phyloP scores from a whole-genome alignment of 1,140 invertebrate species.

The Polyergus mexicanus region DNA sequence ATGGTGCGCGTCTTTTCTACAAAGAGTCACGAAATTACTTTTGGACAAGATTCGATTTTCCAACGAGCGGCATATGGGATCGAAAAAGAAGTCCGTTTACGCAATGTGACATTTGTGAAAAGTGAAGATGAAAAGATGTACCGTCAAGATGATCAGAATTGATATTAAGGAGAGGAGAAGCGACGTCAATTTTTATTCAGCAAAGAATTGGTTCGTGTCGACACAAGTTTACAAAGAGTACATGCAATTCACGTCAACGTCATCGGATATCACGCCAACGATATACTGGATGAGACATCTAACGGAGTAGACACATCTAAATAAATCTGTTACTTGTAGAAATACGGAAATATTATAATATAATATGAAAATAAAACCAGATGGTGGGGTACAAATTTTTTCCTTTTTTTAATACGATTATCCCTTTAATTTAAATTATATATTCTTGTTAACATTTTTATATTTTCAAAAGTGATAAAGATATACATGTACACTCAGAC shows the following conservation, averaged over 20 bases:
- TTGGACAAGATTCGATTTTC: constrained; percentile 83
- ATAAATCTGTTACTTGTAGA: background rate
- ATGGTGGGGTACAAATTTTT: background rate
- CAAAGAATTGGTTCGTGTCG: background rate
- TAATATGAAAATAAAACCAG: background rate
- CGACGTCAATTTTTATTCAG: constrained; percentile 42
- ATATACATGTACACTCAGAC: background rate
- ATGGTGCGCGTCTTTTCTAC: constrained; percentile 79
- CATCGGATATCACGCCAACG: background rate
- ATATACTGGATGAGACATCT: background rate
- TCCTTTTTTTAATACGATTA: background rate
- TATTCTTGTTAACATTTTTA: background rate
- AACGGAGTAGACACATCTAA: background rate
- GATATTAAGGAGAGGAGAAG: constrained; percentile 67
- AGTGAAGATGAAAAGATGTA: constrained; percentile 36
- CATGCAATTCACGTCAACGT: background rate
- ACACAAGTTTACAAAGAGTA: background rate
- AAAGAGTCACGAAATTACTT: constrained; percentile 85
- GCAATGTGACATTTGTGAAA: constrained; percentile 32
- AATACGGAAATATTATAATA: background rate
- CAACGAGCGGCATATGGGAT: constrained; percentile 40
- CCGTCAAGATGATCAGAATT: constrained; percentile 41
- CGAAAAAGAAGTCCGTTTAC: constrained; percentile 26
- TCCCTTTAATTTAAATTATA: background rate
- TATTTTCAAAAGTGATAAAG: background rate